Evolutionary conservation across 2,113 vertebrate genomes (phyloP).

Genomic region (Neogobius melanostomus): DNA sequence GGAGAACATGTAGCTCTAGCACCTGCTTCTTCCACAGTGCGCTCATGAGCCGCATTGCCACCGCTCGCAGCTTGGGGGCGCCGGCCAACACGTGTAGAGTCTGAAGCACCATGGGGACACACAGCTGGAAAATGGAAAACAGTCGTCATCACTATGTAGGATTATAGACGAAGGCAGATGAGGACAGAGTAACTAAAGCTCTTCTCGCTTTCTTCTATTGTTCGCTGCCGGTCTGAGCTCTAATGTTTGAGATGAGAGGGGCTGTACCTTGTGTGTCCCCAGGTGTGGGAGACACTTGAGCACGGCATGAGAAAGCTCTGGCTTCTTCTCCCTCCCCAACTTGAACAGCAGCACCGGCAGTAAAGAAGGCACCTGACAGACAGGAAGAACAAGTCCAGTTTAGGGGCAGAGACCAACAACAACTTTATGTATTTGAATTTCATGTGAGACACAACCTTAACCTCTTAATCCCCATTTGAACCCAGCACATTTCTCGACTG

Average conservation of each 20-base stretch:
- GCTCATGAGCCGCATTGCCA: conserved; percentile 86
- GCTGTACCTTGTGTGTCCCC: conserved; percentile 89
- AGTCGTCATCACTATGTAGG: neutral
- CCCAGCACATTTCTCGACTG: no score
- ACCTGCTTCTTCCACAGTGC: conserved; percentile 96
- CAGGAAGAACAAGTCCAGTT: neutral
- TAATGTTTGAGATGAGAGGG: no score
- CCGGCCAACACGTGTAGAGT: conserved; percentile 83
- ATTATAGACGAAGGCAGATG: neutral
- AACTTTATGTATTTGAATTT: neutral
- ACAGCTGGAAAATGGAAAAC: conserved; percentile 77
- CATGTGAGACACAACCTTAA: no score
- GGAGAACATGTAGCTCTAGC: conserved; percentile 3
- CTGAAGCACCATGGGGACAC: conserved; percentile 86
- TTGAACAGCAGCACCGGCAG: conserved; percentile 88
- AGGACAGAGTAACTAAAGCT: neutral
- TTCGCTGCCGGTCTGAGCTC: no score
- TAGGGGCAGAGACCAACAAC: neutral
- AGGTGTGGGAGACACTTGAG: conserved; percentile 87
- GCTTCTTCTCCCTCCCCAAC: conserved; percentile 82
- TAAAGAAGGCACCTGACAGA: conserved; percentile 84
- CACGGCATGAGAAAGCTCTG: conserved; percentile 77
- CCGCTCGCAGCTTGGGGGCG: conserved; percentile 80
- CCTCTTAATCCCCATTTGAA: no score
- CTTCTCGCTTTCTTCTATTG: no score